Conservation (phyloP, 2,113 vertebrate genomes). For the Orycteropus afer region DNA sequence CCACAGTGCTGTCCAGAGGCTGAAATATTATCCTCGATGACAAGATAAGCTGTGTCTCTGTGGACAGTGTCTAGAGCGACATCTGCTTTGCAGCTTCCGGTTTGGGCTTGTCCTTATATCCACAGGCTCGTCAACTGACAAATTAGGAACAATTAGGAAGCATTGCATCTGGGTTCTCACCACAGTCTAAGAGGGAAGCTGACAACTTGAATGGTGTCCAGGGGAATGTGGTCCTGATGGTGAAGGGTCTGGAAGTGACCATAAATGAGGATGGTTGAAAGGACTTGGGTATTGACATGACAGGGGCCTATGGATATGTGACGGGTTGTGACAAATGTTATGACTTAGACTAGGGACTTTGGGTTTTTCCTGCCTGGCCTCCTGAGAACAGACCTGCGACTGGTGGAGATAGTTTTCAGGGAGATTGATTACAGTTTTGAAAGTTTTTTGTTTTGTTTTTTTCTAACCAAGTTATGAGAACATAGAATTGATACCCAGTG, state of each 20-base stretch:
- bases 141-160: background rate
- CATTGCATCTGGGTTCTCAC: background rate
- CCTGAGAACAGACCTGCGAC: background rate
- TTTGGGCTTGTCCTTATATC: background rate
- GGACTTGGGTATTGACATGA: background rate
- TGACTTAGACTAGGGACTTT: background rate
- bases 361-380: background rate
- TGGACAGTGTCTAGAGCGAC: background rate
- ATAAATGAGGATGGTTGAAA: background rate
- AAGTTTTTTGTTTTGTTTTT: background rate
- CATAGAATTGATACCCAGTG: background rate
- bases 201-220: background rate
- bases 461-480: background rate
- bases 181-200: background rate
- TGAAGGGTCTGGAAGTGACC: background rate
- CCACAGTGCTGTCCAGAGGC: background rate
- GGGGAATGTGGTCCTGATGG: background rate
- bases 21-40: background rate
- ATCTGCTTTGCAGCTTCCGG: background rate
- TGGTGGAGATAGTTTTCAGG: background rate
- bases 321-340: background rate
- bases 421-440: background rate
- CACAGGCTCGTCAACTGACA: background rate
- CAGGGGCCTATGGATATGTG: accelerated
- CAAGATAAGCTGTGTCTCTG: background rate